A percentile compares a stretch with the other conserved stretches of the same genome.
Conservation (phyloP, 2,113 vertebrate species). For the Hippopotamus amphibius region DNA sequence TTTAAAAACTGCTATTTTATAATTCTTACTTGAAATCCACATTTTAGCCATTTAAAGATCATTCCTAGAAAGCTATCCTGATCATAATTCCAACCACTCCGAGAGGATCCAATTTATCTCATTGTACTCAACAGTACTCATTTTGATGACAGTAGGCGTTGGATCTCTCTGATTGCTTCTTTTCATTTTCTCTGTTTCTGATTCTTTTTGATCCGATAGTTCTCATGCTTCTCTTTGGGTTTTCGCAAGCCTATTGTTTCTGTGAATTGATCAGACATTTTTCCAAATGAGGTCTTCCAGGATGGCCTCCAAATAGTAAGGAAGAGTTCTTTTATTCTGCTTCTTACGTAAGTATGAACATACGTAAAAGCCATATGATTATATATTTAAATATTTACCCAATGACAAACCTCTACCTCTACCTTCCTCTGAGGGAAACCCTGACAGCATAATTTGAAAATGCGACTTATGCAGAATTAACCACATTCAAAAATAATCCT, state of each 20-base stretch:
- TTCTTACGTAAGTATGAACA: neutral
- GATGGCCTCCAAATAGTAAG: neutral
- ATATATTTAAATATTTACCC: neutral
- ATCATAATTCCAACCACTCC: slow-evolving; percentile 15
- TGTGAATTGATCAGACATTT: neutral
- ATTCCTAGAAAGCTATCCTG: slow-evolving; percentile 18
- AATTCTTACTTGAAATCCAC: slow-evolving; percentile 29
- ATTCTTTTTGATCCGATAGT: slow-evolving; percentile 40
- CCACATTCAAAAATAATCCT: neutral
- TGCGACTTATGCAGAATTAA: neutral
- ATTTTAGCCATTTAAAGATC: slow-evolving; percentile 30
- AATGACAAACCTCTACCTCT: neutral
- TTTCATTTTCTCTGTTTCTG: slow-evolving; percentile 42
- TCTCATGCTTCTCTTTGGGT: neutral
- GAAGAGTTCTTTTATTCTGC: neutral
- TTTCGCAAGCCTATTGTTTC: slow-evolving; percentile 30
- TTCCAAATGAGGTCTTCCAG: neutral
- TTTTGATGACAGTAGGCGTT: neutral
- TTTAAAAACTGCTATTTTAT: slow-evolving; percentile 38
- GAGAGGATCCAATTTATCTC: slow-evolving; percentile 31
- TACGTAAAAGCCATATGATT: neutral
- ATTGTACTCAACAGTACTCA: neutral
- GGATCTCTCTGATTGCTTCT: slow-evolving; percentile 31
- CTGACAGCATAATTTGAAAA: neutral
- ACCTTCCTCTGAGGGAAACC: neutral